Conservation (phyloP, 2,888 invertebrate species). For the Idaea dimidiata region DNA sequence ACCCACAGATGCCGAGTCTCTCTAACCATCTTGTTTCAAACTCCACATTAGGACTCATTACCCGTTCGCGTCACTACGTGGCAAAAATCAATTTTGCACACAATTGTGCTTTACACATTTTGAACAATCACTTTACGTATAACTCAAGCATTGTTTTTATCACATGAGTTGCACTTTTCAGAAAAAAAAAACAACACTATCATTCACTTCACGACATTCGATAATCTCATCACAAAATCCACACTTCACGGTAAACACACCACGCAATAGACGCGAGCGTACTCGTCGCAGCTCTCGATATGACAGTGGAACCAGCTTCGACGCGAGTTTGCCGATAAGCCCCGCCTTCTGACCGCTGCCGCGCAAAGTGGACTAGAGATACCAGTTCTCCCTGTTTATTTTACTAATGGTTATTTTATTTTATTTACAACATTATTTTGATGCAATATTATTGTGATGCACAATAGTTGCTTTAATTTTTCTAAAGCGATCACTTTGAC, state of each 20-base stretch:
- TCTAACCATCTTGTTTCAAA: slow-evolving; percentile 99
- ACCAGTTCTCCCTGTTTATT: slow-evolving; percentile 32
- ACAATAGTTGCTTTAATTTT: not conserved
- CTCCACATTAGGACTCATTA: slow-evolving; percentile 93
- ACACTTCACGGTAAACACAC: slow-evolving; percentile 78
- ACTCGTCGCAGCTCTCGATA: slow-evolving; percentile 79
- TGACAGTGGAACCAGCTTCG: slow-evolving; percentile 78
- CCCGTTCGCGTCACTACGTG: slow-evolving; percentile 83
- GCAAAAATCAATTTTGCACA: slow-evolving; percentile 81
- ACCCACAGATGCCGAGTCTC: slow-evolving; percentile 99
- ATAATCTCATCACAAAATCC: slow-evolving; percentile 76
- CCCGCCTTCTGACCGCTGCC: slow-evolving; percentile 81
- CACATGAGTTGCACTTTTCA: slow-evolving; percentile 66
- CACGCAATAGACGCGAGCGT: slow-evolving; percentile 78
- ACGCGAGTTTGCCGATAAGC: slow-evolving; percentile 81
- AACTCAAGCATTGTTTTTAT: slow-evolving; percentile 63
- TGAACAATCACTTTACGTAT: slow-evolving; percentile 67
- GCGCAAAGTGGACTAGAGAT: slow-evolving; percentile 78
- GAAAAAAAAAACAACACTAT: slow-evolving; percentile 65
- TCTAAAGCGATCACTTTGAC: not conserved
- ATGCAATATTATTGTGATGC: not conserved
- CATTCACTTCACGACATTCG: slow-evolving; percentile 78
- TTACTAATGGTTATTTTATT: slow-evolving; percentile 5
- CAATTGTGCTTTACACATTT: slow-evolving; percentile 77
- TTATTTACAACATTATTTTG: not conserved